Evolutionary conservation across 1,140 invertebrate species (phyloP), one percentile per base, ranked within the genome.

Genomic region (Drosophila varians): DNA sequence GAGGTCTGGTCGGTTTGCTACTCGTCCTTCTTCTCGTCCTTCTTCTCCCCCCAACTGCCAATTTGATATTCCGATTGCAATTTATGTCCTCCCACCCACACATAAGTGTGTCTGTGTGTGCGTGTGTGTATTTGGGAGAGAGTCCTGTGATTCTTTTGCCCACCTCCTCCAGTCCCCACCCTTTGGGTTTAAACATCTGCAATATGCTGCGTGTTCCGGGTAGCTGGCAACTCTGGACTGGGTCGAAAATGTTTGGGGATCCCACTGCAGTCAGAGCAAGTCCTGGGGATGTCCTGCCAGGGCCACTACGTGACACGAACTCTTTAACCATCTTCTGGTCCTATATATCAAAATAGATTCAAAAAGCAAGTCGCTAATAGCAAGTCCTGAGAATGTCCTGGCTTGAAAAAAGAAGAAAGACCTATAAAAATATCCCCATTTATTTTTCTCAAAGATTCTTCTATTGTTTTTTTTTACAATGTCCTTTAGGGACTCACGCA

Each of bases 41-140:
- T n/a, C 49, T 52, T 83, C 21, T 21, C 21, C 60, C 42, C 66
- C 38, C 70, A 55, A 53, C 65, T 77, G 83, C 82, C 82, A 87
- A 88, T 87, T 87, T 87, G 77, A 87, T 87, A 87, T 87, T 87
- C 82, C 82, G 82, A 87, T 87, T 87, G 82, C 82, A 87, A 82
- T 87, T 87, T 87, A 87, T 87, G 82, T 77, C 60, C 74, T 47
- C 60, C 54, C 71, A 25, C 40, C n/a, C 16, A 26, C 38, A 38
- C 25, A 45, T 56, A 74, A 18, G 34, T 68, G 48, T 61, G 42
- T 38, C 23, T 28, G 19, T 3, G n/a, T 21, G 31, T 54, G 23
- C 47, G 19, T 56, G 34, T 28, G 31, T 2, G 9, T 23, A 26
- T 51, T 25, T 53, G 21, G 47, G 53, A 34, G 52, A 25, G 19